Conservation (phyloP, 2,888 invertebrate species). For the Ernsta delagoae region DNA sequence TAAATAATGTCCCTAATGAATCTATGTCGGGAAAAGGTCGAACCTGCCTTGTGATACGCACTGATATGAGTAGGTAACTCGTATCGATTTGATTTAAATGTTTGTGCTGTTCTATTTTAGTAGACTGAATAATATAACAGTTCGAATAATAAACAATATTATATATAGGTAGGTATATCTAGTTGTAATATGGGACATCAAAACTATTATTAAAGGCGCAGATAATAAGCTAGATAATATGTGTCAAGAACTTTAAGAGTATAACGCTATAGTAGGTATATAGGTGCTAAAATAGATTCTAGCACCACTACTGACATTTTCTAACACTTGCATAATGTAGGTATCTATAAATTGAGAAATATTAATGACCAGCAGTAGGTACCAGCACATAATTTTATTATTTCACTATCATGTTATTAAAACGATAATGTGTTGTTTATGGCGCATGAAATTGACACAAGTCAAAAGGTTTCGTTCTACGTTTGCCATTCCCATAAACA, state of each 20-base stretch:
- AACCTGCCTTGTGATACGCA: constrained; percentile 21
- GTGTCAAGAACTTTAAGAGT: too few relatives aligned
- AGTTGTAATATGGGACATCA: too few relatives aligned
- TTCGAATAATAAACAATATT: too few relatives aligned
- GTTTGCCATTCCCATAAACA: constrained; percentile 41
- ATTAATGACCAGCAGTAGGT: background rate
- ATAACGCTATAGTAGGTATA: too few relatives aligned
- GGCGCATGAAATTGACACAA: constrained; percentile 37
- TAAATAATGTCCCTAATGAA: constrained; percentile 28
- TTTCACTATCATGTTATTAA: constrained; percentile 27
- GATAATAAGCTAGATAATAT: too few relatives aligned
- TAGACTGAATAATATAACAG: too few relatives aligned
- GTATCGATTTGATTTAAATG: constrained; percentile 23
- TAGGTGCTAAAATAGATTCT: background rate
- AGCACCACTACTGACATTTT: background rate
- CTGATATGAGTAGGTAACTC: constrained; percentile 4
- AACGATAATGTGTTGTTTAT: constrained; percentile 32
- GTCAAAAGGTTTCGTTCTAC: constrained; percentile 38
- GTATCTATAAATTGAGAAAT: background rate
- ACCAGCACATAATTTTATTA: background rate
- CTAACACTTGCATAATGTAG: background rate
- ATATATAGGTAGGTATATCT: too few relatives aligned
- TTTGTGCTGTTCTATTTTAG: constrained; percentile 8
- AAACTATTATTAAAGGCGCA: too few relatives aligned
- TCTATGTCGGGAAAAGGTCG: constrained; percentile 34